These are phyloP conservation scores for Tineola bisselliella DNA, from an alignment of 2,888 invertebrate genomes.

Conservation along the genomic window DNA sequence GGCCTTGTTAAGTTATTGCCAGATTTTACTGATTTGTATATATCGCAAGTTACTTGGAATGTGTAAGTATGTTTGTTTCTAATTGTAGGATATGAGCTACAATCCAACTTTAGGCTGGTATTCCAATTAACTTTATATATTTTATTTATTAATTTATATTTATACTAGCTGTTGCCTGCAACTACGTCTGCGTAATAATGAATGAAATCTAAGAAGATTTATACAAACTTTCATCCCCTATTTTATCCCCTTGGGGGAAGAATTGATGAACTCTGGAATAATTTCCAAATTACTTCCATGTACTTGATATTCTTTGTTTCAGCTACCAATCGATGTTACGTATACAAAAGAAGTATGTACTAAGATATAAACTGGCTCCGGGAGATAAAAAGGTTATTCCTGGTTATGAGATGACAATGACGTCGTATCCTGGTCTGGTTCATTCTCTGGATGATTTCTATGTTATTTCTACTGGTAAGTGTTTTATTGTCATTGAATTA, in stretches of 20 bases:
- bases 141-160: no score
- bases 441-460: slow-evolving; percentile 74
- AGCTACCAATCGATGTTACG: slow-evolving; percentile 73
- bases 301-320: slow-evolving; percentile 15
- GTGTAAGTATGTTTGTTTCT: slow-evolving; percentile 42
- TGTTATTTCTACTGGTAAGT: slow-evolving; percentile 61
- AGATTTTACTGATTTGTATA: slow-evolving; percentile 66
- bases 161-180: no score
- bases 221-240: no score
- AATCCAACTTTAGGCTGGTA: no score
- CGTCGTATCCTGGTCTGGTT: slow-evolving; percentile 70
- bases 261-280: no score
- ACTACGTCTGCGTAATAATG: no score
- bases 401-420: slow-evolving; percentile 68
- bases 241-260: no score
- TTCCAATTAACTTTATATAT: no score
- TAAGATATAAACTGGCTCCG: slow-evolving; percentile 47
- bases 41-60: slow-evolving; percentile 74
- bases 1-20: slow-evolving; percentile 73
- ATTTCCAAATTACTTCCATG: no score
- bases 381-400: slow-evolving; percentile 41
- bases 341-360: slow-evolving; percentile 73
- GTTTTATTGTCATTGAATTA: no score
- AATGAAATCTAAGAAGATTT: no score
- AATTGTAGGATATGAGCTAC: no score